Percentiles rank a stretch among this genome's conserved stretches.
Conservation (phyloP, 2,797 vertebrate genomes). For the Molossus molossus region DNA sequence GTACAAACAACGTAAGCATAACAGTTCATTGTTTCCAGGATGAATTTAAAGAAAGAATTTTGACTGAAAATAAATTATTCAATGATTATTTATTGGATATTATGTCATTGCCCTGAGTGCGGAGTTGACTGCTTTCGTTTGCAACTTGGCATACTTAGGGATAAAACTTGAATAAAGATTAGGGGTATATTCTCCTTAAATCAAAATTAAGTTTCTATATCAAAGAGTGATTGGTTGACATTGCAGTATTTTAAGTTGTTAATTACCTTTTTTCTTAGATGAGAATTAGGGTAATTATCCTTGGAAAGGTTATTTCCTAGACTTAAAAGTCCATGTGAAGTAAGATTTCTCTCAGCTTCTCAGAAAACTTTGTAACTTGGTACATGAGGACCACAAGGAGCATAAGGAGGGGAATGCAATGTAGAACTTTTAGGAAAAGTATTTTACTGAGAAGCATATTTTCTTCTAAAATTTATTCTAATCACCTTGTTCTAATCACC, state of each 20-base stretch:
- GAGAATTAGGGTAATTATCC: neutral
- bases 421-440: neutral
- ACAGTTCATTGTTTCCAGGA: neutral
- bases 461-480: neutral
- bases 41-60: neutral
- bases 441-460: neutral
- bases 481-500: neutral
- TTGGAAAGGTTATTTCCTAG: neutral
- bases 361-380: neutral
- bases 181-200: neutral
- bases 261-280: neutral
- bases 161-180: neutral
- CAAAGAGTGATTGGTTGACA: neutral
- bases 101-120: neutral
- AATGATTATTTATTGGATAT: neutral
- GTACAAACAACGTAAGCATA: neutral
- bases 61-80: neutral
- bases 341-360: neutral
- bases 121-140: conserved; percentile 17
- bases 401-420: neutral
- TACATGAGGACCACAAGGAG: neutral
- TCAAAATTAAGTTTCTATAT: neutral
- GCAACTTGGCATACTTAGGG: neutral
- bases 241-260: neutral
- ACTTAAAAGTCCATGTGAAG: neutral